Base-by-base conservation (phyloP, 2,113 vertebrate genomes). In the Eudyptes chrysolophus region DNA sequence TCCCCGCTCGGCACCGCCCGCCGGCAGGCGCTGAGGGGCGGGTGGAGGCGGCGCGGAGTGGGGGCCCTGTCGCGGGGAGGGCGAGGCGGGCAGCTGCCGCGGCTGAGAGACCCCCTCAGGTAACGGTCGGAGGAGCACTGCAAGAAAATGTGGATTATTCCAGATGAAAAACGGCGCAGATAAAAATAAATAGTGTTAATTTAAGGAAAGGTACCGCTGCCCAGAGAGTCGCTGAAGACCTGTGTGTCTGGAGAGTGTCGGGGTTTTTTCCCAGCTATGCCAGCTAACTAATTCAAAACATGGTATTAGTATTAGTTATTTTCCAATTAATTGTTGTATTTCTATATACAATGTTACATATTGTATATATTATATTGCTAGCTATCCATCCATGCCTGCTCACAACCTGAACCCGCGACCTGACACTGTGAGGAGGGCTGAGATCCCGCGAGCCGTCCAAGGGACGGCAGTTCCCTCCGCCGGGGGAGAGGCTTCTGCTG, bases 61-160 rank as follows among this genome's bases (percentile, higher is more conserved):
- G 46, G 17, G 46, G 46, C 9, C 14, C 40, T 40, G 40, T 40
- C 40, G 40, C 40, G 40, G 11, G 11, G 44, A 8, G 66, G 51
- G 8, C 25, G 29, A 16, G 19, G 58, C 11, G 4, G 34, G 49
- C 14, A 2, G 21, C 16, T 16, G 3, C 12, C 34, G 1, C 49
- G 44, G 38, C 24, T 2, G 27, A 10, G 58, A 0, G 5, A 1
- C 4, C 5, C 6, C 15, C 11, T 54, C 22, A 24, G 70, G 79
- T 14, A 2, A 10, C 4, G 60, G 11, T 1, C 2, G 34, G 34
- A 22, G 54, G 1, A 7, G 57, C 5, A 0, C 30, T 4, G 57
- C 1, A 2, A 2, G 51, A 3, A 32, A 30, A 1, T 1, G 2
- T 0, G 25, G 32, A 0, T 26, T 36, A 21, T 13, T n/a, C 7